Conservation (phyloP, 2,797 vertebrate genomes). For the Falco columbarius region DNA sequence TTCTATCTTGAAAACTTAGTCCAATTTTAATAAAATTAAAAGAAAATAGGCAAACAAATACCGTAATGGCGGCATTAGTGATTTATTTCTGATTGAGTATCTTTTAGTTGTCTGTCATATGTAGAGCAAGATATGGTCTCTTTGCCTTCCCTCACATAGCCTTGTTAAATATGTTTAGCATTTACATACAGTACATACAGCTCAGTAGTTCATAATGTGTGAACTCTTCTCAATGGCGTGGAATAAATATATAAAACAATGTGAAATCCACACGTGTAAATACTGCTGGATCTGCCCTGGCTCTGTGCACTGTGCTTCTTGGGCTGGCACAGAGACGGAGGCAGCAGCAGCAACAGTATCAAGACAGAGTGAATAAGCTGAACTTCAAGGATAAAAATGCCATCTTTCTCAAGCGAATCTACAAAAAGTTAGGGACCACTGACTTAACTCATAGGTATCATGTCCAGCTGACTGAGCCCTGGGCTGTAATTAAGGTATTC, state of each 20-base stretch:
- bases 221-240: neutral
- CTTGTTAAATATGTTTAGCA: neutral
- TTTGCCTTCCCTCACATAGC: neutral
- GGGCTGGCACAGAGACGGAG: neutral
- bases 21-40: neutral
- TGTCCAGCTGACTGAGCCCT: neutral
- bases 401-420: neutral
- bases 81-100: neutral
- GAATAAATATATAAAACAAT: neutral
- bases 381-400: neutral
- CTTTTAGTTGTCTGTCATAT: neutral
- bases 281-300: neutral
- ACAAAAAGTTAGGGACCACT: neutral
- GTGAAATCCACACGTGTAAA: neutral
- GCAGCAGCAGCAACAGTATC: neutral
- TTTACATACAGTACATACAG: neutral
- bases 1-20: neutral
- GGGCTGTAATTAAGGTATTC: neutral
- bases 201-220: neutral
- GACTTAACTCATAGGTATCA: neutral
- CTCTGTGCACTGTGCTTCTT: neutral
- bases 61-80: neutral
- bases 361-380: neutral
- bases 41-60: neutral
- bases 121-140: neutral